phyloP scores from a whole-genome alignment of 1,140 invertebrate genomes.

The Pseudoatta argentina region DNA sequence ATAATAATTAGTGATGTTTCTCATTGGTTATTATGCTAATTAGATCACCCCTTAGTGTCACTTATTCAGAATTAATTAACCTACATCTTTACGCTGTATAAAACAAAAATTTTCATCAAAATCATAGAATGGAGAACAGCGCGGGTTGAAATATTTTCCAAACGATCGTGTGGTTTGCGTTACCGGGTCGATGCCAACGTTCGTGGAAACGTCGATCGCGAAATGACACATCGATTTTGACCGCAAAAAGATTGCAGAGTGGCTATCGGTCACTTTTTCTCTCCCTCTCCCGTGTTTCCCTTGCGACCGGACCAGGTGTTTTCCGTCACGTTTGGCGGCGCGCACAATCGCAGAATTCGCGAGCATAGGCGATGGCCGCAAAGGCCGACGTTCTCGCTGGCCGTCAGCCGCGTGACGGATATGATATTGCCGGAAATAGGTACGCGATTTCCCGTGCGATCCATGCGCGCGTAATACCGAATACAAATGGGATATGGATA shows the following conservation, averaged over 20 bases:
- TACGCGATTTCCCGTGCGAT: slow-evolving; percentile 80
- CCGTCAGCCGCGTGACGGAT: slow-evolving; percentile 77
- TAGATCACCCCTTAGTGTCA: neutral
- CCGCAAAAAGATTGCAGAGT: slow-evolving; percentile 30
- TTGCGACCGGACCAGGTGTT: slow-evolving; percentile 39
- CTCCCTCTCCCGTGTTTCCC: neutral
- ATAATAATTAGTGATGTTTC: too few species aligned
- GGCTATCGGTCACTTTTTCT: slow-evolving; percentile 51
- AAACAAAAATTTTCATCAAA: slow-evolving; percentile 1
- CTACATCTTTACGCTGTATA: neutral
- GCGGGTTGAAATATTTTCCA: slow-evolving; percentile 16
- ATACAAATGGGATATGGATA: slow-evolving; percentile 81
- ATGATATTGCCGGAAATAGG: slow-evolving; percentile 83
- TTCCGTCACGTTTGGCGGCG: slow-evolving; percentile 59
- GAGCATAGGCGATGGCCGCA: slow-evolving; percentile 22
- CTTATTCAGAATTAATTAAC: neutral
- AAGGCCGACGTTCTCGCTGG: slow-evolving; percentile 49
- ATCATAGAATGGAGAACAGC: neutral
- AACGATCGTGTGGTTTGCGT: slow-evolving; percentile 3
- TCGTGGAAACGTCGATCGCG: slow-evolving; percentile 29
- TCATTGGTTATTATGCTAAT: too few species aligned
- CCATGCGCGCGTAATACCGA: slow-evolving; percentile 79
- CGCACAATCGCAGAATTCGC: slow-evolving; percentile 48
- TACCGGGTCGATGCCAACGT: neutral
- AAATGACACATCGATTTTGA: slow-evolving; percentile 52